phyloP scores from a whole-genome alignment of 1,140 invertebrate genomes.

The Drosophila lacertosa region DNA sequence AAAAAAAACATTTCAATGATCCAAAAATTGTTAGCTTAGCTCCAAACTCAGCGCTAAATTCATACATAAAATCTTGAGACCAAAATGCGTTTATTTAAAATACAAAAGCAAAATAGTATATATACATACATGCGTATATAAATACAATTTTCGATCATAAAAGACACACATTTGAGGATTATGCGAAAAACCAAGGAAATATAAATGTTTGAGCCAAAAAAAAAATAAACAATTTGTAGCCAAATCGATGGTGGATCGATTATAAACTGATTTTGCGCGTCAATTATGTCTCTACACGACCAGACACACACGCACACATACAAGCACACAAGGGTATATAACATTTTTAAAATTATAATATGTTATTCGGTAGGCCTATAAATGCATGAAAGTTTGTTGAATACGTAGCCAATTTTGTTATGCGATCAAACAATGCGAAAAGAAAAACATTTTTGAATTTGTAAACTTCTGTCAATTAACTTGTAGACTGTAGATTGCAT shows the following conservation, averaged over 20 bases:
- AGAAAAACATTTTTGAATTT: conserved; percentile 68
- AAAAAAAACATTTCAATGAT: conserved; percentile 37
- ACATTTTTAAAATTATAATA: conserved; percentile 17
- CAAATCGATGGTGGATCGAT: conserved; percentile 12
- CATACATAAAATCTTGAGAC: conserved; percentile 69
- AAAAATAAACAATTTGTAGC: no score
- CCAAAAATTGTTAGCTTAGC: conserved; percentile 38
- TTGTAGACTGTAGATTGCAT: conserved; percentile 80
- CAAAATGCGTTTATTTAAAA: conserved; percentile 74
- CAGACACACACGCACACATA: conserved; percentile 8
- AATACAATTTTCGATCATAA: conserved; percentile 10
- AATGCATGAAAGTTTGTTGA: conserved; percentile 56
- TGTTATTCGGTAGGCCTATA: conserved; percentile 26
- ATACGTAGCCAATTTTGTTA: conserved; percentile 61
- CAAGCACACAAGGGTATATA: conserved; percentile 12
- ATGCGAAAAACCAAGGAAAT: background rate
- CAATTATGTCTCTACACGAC: conserved; percentile 30
- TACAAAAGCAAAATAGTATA: conserved; percentile 30
- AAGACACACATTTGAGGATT: conserved; percentile 13
- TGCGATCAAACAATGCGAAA: conserved; percentile 25
- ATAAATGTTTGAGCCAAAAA: no score
- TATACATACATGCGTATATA: conserved; percentile 5
- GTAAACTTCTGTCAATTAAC: conserved; percentile 84
- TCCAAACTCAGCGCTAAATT: conserved; percentile 46
- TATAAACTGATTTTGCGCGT: conserved; percentile 41